These are phyloP conservation scores for Okamejei kenojei DNA, from an alignment of 2,797 vertebrate species.

Conservation along the genomic window DNA sequence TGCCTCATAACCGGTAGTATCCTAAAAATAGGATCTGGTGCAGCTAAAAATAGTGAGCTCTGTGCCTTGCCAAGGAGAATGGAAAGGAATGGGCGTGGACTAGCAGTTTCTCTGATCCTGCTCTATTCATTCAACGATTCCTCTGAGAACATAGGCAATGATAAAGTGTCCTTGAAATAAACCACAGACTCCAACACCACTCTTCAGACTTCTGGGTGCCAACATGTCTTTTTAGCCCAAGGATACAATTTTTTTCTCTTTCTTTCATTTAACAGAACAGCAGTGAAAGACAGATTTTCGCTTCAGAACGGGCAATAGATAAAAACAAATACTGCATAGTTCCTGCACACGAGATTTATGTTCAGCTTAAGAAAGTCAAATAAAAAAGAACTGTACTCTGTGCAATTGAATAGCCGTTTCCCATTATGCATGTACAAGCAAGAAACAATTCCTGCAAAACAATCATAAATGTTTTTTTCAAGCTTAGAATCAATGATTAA, in stretches of 20 bases:
- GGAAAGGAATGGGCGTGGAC: slow-evolving; percentile 88
- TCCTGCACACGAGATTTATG: neutral
- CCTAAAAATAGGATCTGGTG: slow-evolving; percentile 90
- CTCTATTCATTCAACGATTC: slow-evolving; percentile 78
- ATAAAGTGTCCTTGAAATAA: slow-evolving; percentile 72
- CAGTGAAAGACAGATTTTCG: slow-evolving; percentile 31
- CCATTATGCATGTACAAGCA: neutral
- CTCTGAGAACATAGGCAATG: slow-evolving; percentile 65
- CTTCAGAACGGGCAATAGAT: neutral
- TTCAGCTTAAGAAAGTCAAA: neutral
- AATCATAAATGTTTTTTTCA: neutral
- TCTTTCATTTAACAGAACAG: slow-evolving; percentile 41
- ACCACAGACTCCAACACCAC: slow-evolving; percentile 66
- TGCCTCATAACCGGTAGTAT: slow-evolving; percentile 78
- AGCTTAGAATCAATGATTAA: neutral
- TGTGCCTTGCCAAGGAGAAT: slow-evolving; percentile 81
- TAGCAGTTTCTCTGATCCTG: slow-evolving; percentile 68
- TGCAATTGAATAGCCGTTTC: neutral
- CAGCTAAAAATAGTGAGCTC: slow-evolving; percentile 88
- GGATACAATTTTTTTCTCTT: slow-evolving; percentile 63
- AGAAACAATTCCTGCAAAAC: neutral
- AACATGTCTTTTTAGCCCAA: slow-evolving; percentile 74
- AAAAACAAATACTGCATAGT: slow-evolving; percentile 5
- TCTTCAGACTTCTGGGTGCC: slow-evolving; percentile 72
- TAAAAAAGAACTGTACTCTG: neutral